Conservation (phyloP, 2,113 vertebrate species). For the Chaenocephalus aceratus region DNA sequence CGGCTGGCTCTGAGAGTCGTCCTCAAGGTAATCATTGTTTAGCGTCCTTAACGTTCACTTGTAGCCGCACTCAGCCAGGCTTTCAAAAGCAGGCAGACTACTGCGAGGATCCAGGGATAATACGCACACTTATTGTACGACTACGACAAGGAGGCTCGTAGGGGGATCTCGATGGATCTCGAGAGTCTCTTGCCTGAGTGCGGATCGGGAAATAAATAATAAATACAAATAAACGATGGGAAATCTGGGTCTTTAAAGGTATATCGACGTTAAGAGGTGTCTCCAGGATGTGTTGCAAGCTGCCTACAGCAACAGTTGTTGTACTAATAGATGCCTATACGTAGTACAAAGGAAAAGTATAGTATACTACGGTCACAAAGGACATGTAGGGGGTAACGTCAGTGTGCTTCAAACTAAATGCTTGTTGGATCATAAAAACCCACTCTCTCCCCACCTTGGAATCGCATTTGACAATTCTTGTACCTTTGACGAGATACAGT, state of each 20-base stretch:
- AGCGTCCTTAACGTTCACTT: slow-evolving; percentile 47
- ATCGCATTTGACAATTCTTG: background rate
- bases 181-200: slow-evolving; percentile 31
- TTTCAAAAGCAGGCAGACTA: slow-evolving; percentile 22
- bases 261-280: background rate
- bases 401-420: background rate
- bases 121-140: slow-evolving; percentile 32
- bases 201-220: slow-evolving; percentile 29
- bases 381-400: background rate
- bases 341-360: background rate
- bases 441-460: background rate
- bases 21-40: slow-evolving; percentile 43
- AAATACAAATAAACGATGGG: slow-evolving; percentile 13
- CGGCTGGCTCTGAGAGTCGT: slow-evolving; percentile 1
- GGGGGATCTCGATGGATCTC: slow-evolving; percentile 13
- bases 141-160: slow-evolving; percentile 27
- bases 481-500: background rate
- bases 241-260: background rate
- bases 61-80: slow-evolving; percentile 11
- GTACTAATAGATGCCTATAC: background rate
- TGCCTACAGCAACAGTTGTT: background rate
- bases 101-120: slow-evolving; percentile 29
- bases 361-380: background rate
- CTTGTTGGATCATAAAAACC: background rate
- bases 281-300: background rate